These are phyloP conservation scores for Cranoglanis bouderius DNA, from an alignment of 2,113 vertebrate genomes.

Conservation along the genomic window DNA sequence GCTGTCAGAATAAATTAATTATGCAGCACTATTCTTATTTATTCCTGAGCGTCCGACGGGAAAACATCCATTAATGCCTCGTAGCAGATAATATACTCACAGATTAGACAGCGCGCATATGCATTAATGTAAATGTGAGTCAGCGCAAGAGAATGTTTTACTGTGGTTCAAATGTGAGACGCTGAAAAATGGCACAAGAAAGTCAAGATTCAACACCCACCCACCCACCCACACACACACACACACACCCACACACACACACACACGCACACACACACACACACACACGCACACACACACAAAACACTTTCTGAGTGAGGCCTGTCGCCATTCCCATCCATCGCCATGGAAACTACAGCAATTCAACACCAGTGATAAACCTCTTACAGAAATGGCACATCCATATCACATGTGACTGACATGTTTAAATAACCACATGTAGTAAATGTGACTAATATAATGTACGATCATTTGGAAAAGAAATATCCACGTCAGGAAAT, in stretches of 20 bases:
- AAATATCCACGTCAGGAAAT: neutral
- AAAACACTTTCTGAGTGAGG: constrained; percentile 52
- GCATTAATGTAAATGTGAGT: constrained; percentile 7
- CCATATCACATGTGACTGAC: neutral
- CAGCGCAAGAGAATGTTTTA: neutral
- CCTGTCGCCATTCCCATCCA: constrained; percentile 66
- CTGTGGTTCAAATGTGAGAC: constrained; percentile 1
- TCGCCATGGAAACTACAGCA: constrained; percentile 78
- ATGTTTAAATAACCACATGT: neutral
- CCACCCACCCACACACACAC: constrained; percentile 33
- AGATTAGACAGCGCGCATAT: neutral
- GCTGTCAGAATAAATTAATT: constrained; percentile 34
- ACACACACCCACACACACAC: neutral
- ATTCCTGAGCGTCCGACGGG: neutral
- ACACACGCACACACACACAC: neutral
- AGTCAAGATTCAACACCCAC: constrained; percentile 50
- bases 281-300: too few relatives aligned
- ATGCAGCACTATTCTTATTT: constrained; percentile 24
- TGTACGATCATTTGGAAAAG: neutral
- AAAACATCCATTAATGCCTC: constrained; percentile 36
- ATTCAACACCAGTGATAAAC: constrained; percentile 64
- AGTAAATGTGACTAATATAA: neutral
- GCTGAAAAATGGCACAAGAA: constrained; percentile 9
- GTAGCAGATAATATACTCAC: neutral
- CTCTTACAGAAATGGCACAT: neutral